These are phyloP conservation scores for Chelidonichthys spinosus DNA, from an alignment of 2,797 vertebrate species.

Conservation along the genomic window DNA sequence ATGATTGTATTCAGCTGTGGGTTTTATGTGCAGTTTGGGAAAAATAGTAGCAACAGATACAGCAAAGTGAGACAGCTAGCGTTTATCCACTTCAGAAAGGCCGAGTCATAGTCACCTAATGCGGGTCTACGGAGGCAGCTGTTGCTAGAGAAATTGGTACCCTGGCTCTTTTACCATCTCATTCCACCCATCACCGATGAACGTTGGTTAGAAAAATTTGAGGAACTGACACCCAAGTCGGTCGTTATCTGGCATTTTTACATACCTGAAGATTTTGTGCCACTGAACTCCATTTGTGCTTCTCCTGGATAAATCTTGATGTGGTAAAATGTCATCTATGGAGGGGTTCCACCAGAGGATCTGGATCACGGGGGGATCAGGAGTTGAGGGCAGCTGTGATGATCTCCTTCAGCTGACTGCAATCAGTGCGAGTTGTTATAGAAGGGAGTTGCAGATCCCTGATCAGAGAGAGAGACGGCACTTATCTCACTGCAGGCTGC, in stretches of 20 bases:
- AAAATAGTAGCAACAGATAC: background rate
- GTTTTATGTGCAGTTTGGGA: background rate
- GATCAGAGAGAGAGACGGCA: too few species aligned
- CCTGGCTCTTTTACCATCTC: background rate
- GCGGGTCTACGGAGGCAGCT: background rate
- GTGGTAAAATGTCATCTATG: background rate
- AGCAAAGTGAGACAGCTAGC: background rate
- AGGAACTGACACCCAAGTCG: background rate
- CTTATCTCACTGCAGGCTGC: too few species aligned
- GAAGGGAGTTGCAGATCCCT: too few species aligned
- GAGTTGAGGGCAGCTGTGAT: too few species aligned
- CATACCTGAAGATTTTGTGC: background rate
- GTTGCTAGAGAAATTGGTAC: background rate
- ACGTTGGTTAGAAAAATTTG: conserved; percentile 2
- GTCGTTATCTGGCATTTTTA: conserved; percentile 2
- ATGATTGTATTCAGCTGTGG: background rate
- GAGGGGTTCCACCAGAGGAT: too few species aligned
- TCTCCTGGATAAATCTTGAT: background rate
- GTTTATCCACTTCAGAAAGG: background rate
- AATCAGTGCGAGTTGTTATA: too few species aligned
- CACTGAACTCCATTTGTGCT: background rate
- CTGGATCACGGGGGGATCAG: too few species aligned
- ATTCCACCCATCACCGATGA: background rate
- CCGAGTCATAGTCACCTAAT: background rate
- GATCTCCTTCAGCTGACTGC: too few species aligned